Base-by-base conservation (phyloP, 1,140 invertebrate genomes). In the Macrocentrus cingulum region DNA sequence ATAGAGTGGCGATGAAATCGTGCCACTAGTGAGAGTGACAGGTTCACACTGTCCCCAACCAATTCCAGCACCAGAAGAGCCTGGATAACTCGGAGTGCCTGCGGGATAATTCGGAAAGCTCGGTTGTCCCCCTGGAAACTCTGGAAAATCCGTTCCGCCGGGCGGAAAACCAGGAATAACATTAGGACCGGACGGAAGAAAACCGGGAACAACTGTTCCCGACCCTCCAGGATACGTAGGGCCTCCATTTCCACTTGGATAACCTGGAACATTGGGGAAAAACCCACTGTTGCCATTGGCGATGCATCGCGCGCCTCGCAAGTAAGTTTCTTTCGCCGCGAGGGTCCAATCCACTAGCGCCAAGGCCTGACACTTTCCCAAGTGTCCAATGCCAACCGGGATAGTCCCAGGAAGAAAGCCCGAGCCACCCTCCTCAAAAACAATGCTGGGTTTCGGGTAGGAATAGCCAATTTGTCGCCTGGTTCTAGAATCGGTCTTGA, bases 311-410 rank as follows among this genome's bases (percentile, higher is more conserved):
- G 62, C 61, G 9, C 64, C 64, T 9, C 54, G 61, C 0, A 74
- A 45, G 44, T 68, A 66, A 15, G 60, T 65, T 41, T 73, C 68
- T 36, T 74, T 76, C 0, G 69, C 68, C 1, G 68, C 63, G 0
- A 69, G 39, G 0, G 62, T 60, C 72, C 74, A 76, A 49, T 74
- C 68, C n/a, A 73, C 51, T 15, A 73, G 68, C 8, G 62, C 18
- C 5, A 69, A 61, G 2, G 59, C 56, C 23, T 72, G 66, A 60
- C 74, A 76, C 1, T 25, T 45, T 4, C 56, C 29, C 15, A 18
- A 19, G 9, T 25, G 18, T 25, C 22, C 13, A 41, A 34, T 59
- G 7, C 42, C 56, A n/a, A n/a, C n/a, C 1, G 58, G 59, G 7
- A 41, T 39, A 7, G 6, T 9, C 1, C 55, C 36, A 2, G 15